Percentiles rank a stretch among this genome's conserved stretches.
phyloP scores from a whole-genome alignment of 1,140 invertebrate genomes.

The Drosophila parabipectinata region DNA sequence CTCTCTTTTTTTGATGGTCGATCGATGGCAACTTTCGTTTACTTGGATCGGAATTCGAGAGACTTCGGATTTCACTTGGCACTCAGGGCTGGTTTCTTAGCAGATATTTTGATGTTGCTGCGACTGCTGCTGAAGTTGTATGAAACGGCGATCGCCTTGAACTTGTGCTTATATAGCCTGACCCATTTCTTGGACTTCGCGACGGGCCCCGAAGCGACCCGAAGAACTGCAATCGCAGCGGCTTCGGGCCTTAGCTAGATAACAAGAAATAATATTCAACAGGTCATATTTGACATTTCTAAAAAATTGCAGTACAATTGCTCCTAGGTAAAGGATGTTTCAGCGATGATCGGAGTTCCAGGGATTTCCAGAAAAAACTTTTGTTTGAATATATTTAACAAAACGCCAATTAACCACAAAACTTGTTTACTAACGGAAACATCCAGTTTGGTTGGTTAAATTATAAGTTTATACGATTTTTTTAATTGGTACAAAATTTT shows the following conservation, averaged over 20 bases:
- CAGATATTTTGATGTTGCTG: constrained; percentile 22
- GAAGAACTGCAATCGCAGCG: constrained; percentile 66
- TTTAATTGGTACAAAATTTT: too few species aligned
- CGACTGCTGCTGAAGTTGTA: constrained; percentile 58
- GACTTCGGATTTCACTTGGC: constrained; percentile 46
- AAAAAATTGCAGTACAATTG: not conserved
- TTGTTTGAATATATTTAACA: not conserved
- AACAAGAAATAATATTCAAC: not conserved
- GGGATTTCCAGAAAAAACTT: not conserved
- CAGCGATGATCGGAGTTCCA: not conserved
- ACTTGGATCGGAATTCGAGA: constrained; percentile 27
- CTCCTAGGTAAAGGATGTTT: not conserved
- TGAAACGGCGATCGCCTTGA: constrained; percentile 85
- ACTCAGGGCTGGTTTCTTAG: not conserved
- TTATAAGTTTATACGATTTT: too few species aligned
- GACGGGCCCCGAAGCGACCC: constrained; percentile 36
- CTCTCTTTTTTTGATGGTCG: constrained; percentile 31
- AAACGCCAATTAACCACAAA: not conserved
- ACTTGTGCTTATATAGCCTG: constrained; percentile 86
- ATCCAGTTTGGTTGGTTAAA: too few species aligned
- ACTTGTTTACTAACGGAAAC: not conserved
- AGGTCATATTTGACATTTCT: not conserved
- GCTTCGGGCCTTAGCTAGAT: not conserved
- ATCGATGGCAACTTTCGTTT: constrained; percentile 57
- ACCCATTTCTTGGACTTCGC: constrained; percentile 84